These are phyloP conservation scores for Gila robusta DNA, from an alignment of 2,797 vertebrate species.

Conservation along the genomic window DNA sequence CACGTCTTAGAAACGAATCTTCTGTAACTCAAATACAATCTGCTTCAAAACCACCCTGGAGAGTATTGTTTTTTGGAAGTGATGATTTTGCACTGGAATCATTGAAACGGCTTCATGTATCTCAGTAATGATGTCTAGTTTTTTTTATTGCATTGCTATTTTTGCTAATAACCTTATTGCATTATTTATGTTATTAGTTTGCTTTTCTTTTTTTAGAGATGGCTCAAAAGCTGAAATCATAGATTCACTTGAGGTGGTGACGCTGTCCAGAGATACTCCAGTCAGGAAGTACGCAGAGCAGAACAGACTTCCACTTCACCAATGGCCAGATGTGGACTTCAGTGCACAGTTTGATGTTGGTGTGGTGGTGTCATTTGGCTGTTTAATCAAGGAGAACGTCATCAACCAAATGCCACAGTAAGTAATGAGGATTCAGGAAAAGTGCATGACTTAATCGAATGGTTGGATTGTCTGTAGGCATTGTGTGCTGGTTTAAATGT, in stretches of 20 bases:
- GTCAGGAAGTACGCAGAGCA: slow-evolving; percentile 84
- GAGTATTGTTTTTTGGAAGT: slow-evolving; percentile 90
- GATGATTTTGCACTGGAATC: slow-evolving; percentile 87
- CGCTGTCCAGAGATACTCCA: slow-evolving; percentile 79
- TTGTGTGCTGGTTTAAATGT: neutral
- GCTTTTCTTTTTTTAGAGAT: slow-evolving; percentile 61
- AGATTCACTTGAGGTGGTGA: slow-evolving; percentile 88
- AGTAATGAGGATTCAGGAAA: slow-evolving; percentile 61
- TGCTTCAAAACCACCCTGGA: slow-evolving; percentile 81
- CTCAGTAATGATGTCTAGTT: slow-evolving; percentile 75
- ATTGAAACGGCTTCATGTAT: slow-evolving; percentile 78
- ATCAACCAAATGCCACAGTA: slow-evolving; percentile 92
- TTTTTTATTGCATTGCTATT: no score
- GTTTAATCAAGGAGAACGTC: slow-evolving; percentile 85
- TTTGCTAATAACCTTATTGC: neutral
- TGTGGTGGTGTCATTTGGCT: slow-evolving; percentile 94
- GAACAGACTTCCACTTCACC: slow-evolving; percentile 79
- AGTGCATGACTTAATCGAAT: neutral
- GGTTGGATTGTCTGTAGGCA: neutral
- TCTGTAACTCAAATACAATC: neutral
- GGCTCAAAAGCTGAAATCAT: slow-evolving; percentile 69
- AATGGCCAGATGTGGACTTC: slow-evolving; percentile 83
- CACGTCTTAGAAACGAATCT: neutral
- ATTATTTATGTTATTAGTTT: neutral
- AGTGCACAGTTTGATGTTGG: slow-evolving; percentile 87